These are phyloP conservation scores for Agrochola macilenta DNA, from an alignment of 2,888 invertebrate genomes.

Conservation along the genomic window DNA sequence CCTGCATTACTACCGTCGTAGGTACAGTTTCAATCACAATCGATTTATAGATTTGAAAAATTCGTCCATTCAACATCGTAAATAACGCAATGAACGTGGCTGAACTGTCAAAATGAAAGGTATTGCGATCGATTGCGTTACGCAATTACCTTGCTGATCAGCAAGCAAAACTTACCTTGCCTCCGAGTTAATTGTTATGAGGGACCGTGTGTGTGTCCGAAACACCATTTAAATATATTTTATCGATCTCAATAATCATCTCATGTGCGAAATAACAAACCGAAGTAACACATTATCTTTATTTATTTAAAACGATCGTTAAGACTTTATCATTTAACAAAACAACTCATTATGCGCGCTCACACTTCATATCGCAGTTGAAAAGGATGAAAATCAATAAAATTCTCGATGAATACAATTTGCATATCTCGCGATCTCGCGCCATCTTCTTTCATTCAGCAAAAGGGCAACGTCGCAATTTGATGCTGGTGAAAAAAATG, in stretches of 20 bases:
- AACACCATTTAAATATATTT: constrained; percentile 2
- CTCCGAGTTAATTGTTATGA: background rate
- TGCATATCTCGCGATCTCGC: constrained; percentile 71
- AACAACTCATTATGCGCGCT: constrained; percentile 72
- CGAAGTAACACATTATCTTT: constrained; percentile 47
- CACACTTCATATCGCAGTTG: constrained; percentile 70
- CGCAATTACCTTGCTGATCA: no score
- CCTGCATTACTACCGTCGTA: no score
- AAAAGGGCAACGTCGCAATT: constrained; percentile 69
- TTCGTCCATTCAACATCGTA: no score
- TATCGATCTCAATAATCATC: constrained; percentile 24
- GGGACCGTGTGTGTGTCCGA: background rate
- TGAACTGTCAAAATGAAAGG: no score
- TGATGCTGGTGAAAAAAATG: constrained; percentile 64
- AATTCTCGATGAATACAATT: constrained; percentile 71
- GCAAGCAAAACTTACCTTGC: no score
- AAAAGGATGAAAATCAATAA: constrained; percentile 78
- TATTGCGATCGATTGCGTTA: no score
- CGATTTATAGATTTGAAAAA: no score
- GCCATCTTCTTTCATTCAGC: constrained; percentile 72
- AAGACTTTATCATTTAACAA: constrained; percentile 57
- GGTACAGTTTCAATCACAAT: no score
- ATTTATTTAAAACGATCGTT: constrained; percentile 58
- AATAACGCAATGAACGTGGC: no score
- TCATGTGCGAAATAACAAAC: constrained; percentile 33